Base-by-base conservation (phyloP, 2,113 vertebrate species). In the Leptosomus discolor region DNA sequence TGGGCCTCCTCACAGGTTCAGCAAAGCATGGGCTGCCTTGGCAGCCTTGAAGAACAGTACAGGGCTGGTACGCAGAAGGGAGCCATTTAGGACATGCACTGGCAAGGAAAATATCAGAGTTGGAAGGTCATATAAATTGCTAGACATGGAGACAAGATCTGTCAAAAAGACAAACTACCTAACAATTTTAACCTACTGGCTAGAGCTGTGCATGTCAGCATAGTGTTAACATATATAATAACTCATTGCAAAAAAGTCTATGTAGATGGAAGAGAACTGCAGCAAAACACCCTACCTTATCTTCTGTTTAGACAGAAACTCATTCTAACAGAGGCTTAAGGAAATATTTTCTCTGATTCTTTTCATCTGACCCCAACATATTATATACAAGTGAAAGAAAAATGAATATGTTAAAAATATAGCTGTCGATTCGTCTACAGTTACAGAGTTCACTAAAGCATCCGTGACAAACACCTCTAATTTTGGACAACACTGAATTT, bases 91-190 rank as follows among this genome's bases (percentile, higher is more conserved):
- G 87, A 80, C 60, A 85, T 2, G 46, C 37, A 54, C 78, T 41
- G 48, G 82, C 68, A 88, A 84, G 78, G 95, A 90, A 97, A 97
- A 97, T 95, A 95, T 69, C 92, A 93, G 68, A 97, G 96, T 92
- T 96, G 96, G 92, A 94, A 97, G 94, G 96, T 97, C 95, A 92
- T 37, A 86, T 51, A 93, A 95, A 95, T 77, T 68, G 89, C 92
- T 39, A 93, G 95, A 90, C 81, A 46, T 39, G 86, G 86, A 97
- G 96, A 91, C 41, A 54, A 92, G 92, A 97, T 80, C 91, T 93
- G 94, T 95, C 96, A 97, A 70, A 94, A 96, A 97, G 96, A 97
- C 96, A 97, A 97, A 97, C 81, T 91, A 90, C 90, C 94, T 46
- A 81, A 94, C 87, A 88, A 76, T 94, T 83, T 77, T 91, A 97